A percentile compares a stretch with the other conserved stretches of the same genome.
Evolutionary conservation across 2,888 invertebrate genomes (phyloP).

Genomic region (Drosophila sordidapex): DNA sequence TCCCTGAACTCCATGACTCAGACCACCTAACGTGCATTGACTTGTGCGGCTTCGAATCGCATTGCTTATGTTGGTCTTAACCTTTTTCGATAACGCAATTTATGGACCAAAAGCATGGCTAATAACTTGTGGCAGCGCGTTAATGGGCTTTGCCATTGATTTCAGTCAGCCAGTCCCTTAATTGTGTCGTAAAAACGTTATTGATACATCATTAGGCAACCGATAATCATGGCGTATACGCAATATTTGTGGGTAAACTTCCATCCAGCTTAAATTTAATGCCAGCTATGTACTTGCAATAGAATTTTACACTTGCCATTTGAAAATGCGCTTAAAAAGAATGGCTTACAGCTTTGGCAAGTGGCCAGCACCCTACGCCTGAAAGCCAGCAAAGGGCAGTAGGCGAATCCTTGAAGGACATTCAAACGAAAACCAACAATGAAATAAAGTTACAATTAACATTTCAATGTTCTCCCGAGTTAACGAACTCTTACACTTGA

Average conservation of each 20-base stretch:
- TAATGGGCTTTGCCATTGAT: conserved; percentile 63
- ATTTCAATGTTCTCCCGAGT: neutral
- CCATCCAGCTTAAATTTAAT: conserved; percentile 29
- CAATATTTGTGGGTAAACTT: conserved; percentile 50
- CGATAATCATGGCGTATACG: conserved; percentile 64
- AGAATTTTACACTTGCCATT: neutral
- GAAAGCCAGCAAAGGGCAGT: conserved; percentile 10
- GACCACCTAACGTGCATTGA: conserved; percentile 26
- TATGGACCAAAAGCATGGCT: conserved; percentile 41
- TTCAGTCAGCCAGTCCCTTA: conserved; percentile 44
- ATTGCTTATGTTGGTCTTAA: conserved; percentile 16
- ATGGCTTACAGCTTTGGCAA: conserved; percentile 14
- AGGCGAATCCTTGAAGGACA: neutral
- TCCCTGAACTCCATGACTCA: conserved; percentile 47
- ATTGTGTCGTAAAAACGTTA: conserved; percentile 73
- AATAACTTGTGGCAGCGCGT: conserved; percentile 48
- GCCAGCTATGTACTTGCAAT: neutral
- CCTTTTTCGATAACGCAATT: conserved; percentile 51
- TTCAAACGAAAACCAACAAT: neutral
- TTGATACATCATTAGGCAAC: conserved; percentile 74
- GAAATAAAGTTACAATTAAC: conserved; percentile 3
- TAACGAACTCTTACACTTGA: neutral
- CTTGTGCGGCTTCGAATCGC: conserved; percentile 5
- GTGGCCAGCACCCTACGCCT: conserved; percentile 7
- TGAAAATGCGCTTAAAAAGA: conserved; percentile 10